phyloP scores from a whole-genome alignment of 2,113 vertebrate species.

The Cairina moschata region DNA sequence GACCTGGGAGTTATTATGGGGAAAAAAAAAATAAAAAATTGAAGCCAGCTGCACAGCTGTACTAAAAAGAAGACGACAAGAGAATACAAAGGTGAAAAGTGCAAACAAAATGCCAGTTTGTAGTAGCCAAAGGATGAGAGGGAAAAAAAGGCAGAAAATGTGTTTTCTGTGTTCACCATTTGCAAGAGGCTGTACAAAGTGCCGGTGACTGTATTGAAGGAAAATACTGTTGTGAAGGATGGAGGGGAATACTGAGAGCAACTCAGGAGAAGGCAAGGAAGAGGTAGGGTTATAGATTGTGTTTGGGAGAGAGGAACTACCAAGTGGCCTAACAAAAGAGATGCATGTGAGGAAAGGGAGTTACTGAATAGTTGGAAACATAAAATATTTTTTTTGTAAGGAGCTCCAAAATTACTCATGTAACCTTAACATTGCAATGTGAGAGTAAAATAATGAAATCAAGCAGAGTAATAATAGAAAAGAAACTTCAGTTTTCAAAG shows the following conservation, averaged over 20 bases:
- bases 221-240: neutral
- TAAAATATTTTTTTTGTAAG: neutral
- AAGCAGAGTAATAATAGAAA: neutral
- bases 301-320: neutral
- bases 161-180: neutral
- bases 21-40: conserved; percentile 63
- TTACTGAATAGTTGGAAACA: neutral
- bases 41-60: conserved; percentile 19
- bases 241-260: neutral
- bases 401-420: neutral
- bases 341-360: neutral
- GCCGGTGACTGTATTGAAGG: neutral
- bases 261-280: neutral
- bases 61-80: neutral
- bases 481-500: neutral
- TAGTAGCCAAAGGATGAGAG: conserved; percentile 14
- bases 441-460: neutral
- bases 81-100: neutral
- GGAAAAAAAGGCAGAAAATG: neutral
- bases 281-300: neutral
- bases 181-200: neutral
- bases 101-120: conserved; percentile 13
- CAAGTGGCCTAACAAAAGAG: neutral
- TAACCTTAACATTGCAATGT: neutral
- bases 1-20: conserved; percentile 42